Base-by-base conservation (phyloP, 2,113 vertebrate genomes). In the Dicrurus megarhynchus region DNA sequence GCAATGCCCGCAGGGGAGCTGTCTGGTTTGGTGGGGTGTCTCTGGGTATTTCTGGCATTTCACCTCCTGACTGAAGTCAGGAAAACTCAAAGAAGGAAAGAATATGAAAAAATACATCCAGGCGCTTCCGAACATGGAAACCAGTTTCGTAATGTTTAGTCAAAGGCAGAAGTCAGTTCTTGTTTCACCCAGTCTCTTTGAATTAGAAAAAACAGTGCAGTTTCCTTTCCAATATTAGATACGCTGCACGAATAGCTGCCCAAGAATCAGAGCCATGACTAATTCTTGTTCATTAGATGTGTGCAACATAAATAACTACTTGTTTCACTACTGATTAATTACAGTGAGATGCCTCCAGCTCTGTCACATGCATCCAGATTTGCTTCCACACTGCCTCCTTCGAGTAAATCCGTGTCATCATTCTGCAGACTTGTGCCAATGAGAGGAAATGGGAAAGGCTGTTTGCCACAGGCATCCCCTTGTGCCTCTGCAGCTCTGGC, bases 31-130 rank as follows among this genome's bases (percentile, higher is more conserved):
- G 33, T 53, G 32, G 79, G 52, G 53, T 53, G 92, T 94, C 90
- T 92, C 95, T 92, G 85, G 90, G 64, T 94, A 83, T 84, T 96
- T 96, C 93, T 94, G 92, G 75, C 87, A 93, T 96, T 92, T 93
- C 83, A 89, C 64, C 76, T 93, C 73, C 84, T 57, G 76, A 52
- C 80, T 93, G 37, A 80, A 94, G 64, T 67, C 73, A 90, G 73
- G 37, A 84, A 95, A 94, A 78, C 44, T 71, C 76, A 61, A 35
- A 78, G 67, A 86, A 84, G 86, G 41, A 70, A 93, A 80, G 88
- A 87, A 68, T 39, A 80, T 13, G 64, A 61, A 80, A 91, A 95
- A 95, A 88, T 73, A 44, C 35, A 55, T 27, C 50, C 46, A 83
- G 84, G 87, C 30, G 37, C 75, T 91, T 95, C 44, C 1, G 22